These are phyloP conservation scores for Lophochroa leadbeateri DNA, from an alignment of 2,113 vertebrate genomes.

Conservation along the genomic window DNA sequence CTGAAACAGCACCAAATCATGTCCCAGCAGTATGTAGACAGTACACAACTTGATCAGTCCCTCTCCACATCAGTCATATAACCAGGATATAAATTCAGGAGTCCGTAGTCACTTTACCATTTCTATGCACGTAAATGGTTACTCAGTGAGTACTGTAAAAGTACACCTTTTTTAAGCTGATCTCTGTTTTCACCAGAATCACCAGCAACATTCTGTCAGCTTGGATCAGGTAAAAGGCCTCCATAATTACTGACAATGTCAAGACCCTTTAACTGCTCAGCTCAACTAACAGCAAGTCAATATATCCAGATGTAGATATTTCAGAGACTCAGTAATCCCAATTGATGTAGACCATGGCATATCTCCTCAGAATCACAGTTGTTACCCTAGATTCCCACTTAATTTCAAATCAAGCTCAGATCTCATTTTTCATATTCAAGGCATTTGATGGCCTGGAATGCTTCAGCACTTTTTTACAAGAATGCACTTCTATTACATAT, in stretches of 20 bases:
- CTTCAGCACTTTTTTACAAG: background rate
- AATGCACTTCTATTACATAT: too few species aligned
- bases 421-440: background rate
- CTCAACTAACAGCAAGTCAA: background rate
- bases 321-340: background rate
- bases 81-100: background rate
- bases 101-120: background rate
- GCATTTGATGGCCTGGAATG: background rate
- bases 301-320: background rate
- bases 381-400: background rate
- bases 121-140: background rate
- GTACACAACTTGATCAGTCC: background rate
- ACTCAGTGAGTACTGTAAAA: background rate
- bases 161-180: background rate
- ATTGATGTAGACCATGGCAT: fast-evolving
- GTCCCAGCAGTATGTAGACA: background rate
- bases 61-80: background rate
- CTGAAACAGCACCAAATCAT: background rate
- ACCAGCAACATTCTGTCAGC: background rate
- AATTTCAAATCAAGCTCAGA: background rate
- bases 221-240: background rate
- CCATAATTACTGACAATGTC: background rate
- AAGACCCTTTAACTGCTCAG: background rate
- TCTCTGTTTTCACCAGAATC: background rate
- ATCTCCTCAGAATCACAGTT: background rate